Percentiles rank a stretch among this genome's conserved stretches.
Evolutionary conservation across 1,140 invertebrate species (phyloP).

Genomic region (Melitaea cinxia): DNA sequence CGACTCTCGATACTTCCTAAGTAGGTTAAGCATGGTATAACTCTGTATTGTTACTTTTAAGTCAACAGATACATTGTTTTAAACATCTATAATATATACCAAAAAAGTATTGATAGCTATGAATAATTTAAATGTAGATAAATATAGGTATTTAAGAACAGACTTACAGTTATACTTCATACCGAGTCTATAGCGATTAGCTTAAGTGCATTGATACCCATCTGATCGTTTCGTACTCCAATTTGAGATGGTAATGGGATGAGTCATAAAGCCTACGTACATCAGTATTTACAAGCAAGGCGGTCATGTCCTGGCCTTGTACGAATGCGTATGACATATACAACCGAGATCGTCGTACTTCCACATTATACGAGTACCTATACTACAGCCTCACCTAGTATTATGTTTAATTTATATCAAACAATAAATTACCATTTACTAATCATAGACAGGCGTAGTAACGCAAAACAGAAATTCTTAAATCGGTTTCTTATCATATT

Average conservation of each 20-base stretch:
- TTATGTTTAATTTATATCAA: too few relatives aligned
- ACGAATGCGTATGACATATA: constrained; percentile 17
- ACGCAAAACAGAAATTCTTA: too few relatives aligned
- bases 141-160: constrained; percentile 9
- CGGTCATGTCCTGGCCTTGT: constrained; percentile 34
- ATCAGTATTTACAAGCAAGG: constrained; percentile 24
- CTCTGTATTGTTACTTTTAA: constrained; percentile 12
- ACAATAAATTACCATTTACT: too few relatives aligned
- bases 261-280: constrained; percentile 37
- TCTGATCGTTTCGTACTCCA: constrained; percentile 28
- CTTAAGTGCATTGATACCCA: constrained; percentile 28
- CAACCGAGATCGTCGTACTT: constrained; percentile 1
- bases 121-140: neutral
- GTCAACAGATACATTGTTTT: too few relatives aligned
- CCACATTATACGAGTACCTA: too few relatives aligned
- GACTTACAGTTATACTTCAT: too few relatives aligned
- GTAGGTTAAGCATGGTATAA: constrained; percentile 16
- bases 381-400: neutral
- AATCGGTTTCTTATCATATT: too few relatives aligned
- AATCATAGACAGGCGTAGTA: too few relatives aligned
- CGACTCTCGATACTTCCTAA: constrained; percentile 39
- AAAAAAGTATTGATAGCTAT: neutral
- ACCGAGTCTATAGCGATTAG: constrained; percentile 14
- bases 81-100: too few relatives aligned
- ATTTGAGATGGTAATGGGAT: constrained; percentile 34